Evolutionary conservation across 2,797 vertebrate genomes (phyloP), one percentile per base, ranked within the genome.

Genomic region (Chloroceryle inda): DNA sequence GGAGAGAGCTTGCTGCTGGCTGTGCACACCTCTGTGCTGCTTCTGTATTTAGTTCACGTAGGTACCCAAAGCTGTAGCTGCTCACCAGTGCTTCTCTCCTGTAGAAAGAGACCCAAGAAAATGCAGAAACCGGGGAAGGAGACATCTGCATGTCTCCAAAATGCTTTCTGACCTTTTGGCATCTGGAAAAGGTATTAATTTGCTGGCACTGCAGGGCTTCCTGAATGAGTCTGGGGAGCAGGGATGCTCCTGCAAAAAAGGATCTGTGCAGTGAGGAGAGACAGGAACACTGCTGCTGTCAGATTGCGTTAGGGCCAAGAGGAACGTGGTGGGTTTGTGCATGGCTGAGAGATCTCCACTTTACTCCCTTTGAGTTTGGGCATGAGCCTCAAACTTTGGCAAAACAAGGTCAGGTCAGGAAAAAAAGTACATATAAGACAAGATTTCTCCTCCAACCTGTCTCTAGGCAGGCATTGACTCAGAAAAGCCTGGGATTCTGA

Each of bases 1-100:
- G 50, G 40, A 45, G 38, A 37, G 22, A 47, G 17, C 18, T 83
- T 0, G 0, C 8, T 62, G 47, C 16, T 64, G 40, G 13, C 22
- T 80, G 6, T 1, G 11, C 12, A 6, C 2, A 6, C 42, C 12
- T 50, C 14, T 62, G 0, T 1, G 1, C 26, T 47, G 33, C 33
- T 66, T 55, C 31, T 68, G 9, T 23, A 8, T 59, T 85, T 66
- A 23, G 7, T 81, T 88, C 9, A 22, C 38, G 13, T 33, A 18
- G 27, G 26, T 27, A 62, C 55, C 17, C 37, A 38, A 23, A 86
- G 31, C 37, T 37, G 58, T 38, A 81, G 62, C 45, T 52, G 44
- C 63, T 61, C 18, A 11, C 9, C 9, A 29, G 47, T 0, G 0
- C 35, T 73, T 71, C 17, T 71, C 10, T 66, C 40, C 63, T 45